These are phyloP conservation scores for Hylomyscus alleni DNA, from an alignment of 2,797 vertebrate genomes.

Conservation along the genomic window DNA sequence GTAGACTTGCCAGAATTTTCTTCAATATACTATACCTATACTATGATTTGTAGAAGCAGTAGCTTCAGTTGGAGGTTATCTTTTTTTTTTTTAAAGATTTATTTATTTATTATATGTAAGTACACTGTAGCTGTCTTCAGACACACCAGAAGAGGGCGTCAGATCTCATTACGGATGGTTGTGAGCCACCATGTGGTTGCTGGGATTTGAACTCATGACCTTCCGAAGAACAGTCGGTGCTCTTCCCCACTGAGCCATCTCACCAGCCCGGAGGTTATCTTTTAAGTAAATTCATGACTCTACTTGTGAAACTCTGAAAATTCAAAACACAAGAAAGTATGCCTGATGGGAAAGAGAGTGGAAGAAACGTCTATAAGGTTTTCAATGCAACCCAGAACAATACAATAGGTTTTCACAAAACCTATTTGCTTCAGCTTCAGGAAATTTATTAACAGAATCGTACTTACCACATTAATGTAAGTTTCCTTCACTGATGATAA, in stretches of 20 bases:
- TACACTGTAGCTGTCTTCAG: too few relatives aligned
- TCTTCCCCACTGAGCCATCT: too few relatives aligned
- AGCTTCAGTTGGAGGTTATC: constrained; percentile 4
- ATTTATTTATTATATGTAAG: too few relatives aligned
- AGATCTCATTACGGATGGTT: too few relatives aligned
- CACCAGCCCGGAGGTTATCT: constrained; percentile 19
- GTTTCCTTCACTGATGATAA: constrained; percentile 46
- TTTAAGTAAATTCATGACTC: not conserved
- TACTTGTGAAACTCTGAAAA: constrained; percentile 29
- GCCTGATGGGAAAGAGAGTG: not conserved
- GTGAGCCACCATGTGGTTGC: too few relatives aligned
- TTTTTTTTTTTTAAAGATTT: too few relatives aligned
- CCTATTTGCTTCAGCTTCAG: constrained; percentile 44
- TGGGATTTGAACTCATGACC: too few relatives aligned
- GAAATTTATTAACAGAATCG: not conserved
- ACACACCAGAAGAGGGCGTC: too few relatives aligned
- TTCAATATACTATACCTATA: not conserved
- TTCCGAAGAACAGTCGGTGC: too few relatives aligned
- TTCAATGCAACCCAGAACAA: not conserved
- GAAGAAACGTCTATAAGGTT: not conserved
- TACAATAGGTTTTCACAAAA: not conserved
- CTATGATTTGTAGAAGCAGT: constrained; percentile 25
- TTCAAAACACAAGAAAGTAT: constrained; percentile 21
- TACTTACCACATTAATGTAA: not conserved
- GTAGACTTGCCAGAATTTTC: constrained; percentile 18